A percentile compares a stretch with the other conserved stretches of the same genome.
Conservation (phyloP, 1,140 invertebrate genomes). For the Leptoteleia sp. region DNA sequence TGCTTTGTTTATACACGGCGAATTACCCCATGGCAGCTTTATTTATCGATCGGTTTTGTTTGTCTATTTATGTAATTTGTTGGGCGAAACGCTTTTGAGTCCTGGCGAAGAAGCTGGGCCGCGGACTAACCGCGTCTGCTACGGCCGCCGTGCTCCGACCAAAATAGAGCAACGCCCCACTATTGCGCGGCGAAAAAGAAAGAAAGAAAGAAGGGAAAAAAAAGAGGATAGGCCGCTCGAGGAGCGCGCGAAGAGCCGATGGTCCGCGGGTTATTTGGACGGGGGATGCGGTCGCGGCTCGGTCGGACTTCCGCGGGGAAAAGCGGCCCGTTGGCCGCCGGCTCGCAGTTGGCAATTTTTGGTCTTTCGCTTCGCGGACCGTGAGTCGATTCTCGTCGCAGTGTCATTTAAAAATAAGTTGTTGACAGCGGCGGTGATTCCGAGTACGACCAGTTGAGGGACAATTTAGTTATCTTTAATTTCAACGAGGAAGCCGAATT, state of each 20-base stretch:
- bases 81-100: constrained; percentile 52
- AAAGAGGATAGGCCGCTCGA: not conserved
- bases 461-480: constrained; percentile 23
- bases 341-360: too few relatives aligned
- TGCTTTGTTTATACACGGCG: too few relatives aligned
- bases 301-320: too few relatives aligned
- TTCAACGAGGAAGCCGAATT: not conserved
- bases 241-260: too few relatives aligned
- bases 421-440: constrained; percentile 9
- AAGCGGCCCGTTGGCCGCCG: too few relatives aligned
- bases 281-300: too few relatives aligned
- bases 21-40: constrained; percentile 40
- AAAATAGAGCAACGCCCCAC: constrained; percentile 77
- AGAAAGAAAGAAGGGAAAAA: constrained; percentile 25
- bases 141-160: constrained; percentile 65
- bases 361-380: too few relatives aligned
- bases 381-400: not conserved
- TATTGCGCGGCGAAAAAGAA: constrained; percentile 39
- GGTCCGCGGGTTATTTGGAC: too few relatives aligned
- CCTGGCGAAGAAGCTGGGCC: constrained; percentile 71
- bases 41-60: constrained; percentile 48
- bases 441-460: constrained; percentile 8
- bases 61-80: constrained; percentile 47
- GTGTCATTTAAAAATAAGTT: constrained; percentile 40
- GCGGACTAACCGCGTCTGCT: constrained; percentile 75